Base-by-base conservation (phyloP, 92 coral and sea anemone genomes). In the Siderastrea siderea region DNA sequence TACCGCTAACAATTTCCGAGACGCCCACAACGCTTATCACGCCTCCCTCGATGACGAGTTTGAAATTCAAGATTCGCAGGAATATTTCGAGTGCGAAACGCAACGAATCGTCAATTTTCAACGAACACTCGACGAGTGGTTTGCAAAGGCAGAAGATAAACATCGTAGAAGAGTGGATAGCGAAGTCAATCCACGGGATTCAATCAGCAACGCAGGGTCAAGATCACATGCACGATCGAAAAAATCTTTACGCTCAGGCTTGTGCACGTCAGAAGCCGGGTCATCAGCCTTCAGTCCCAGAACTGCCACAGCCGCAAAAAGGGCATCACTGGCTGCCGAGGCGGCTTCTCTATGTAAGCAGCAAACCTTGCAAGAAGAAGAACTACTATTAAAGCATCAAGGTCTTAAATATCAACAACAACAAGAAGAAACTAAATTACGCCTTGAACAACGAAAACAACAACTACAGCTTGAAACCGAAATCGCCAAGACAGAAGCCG, bases 21-120 rank as follows among this genome's bases (percentile, higher is more conserved):
- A 26, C 82, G 71, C 58, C 47, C 82, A 62, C 84, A 51, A 66
- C 2, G 84, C 74, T 2, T 65, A 79, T 44, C 84, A 65, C 71
- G 70, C 82, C 82, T 1, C 69, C 70, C 82, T 77, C 54, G 57
- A 77, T 1, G 70, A 77, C 46, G 71, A 77, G 0, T 77, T 61
- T 16, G 69, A 59, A 47, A 77, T 77, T n/a, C 58, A 61, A 77
- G 84, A 79, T 43, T 79, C 74, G 55, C 44, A 46, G 1, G 82
- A 61, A 8, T 61, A 77, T 62, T 77, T 77, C 58, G 82, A 77
- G 45, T 46, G 83, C 49, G 72, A 62, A 13, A 65, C 12, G n/a
- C 72, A 19, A 26, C 3, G 83, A 13, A 63, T 79, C 45, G 70
- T 14, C 68, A 60, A 60, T 48, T 60, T 77, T 71, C 57, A 71